Base-by-base conservation (phyloP, 2,888 invertebrate genomes). In the Norana najaformis region DNA sequence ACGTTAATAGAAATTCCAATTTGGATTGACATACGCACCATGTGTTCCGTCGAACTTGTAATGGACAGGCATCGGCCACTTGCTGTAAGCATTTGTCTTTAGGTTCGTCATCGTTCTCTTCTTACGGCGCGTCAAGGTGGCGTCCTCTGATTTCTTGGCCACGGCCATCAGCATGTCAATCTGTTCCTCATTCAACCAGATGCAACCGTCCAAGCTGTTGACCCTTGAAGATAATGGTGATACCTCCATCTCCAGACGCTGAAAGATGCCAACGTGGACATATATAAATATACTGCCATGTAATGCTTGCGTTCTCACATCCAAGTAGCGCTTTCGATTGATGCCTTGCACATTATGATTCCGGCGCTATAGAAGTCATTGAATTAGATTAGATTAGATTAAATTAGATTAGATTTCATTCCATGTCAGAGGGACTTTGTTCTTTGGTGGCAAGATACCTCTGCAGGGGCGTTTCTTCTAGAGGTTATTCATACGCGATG, bases 41-140 rank as follows among this genome's bases (percentile, higher is more conserved):
- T 88, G 88, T n/a, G 38, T 38, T 88, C 91, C 91, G 39, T 91
- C 90, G 37, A 91, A 91, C 69, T 91, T 91, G 89, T 90, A 91
- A n/a, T n/a, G 34, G 23, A 91, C 85, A 14, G 91, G 90, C n/a
- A 88, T 35, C 23, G 34, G 47, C 90, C 90, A 90, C 47, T 88
- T 90, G 53, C 38, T 35, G 47, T 41, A 35, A 8, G 89, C 41
- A 39, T n/a, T 36, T 4, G 30, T 41, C 41, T 53, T 37, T 41
- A 90, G 89, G 41, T 90, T 83, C 35, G 35, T 88, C 39, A 88
- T 35, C 30, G 35, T 88, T 41, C 88, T 88, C 88, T 88, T 88
- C 39, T 39, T 37, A 39, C 88, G 38, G 30, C 88, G 23, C 38
- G 18, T 88, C 41, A 35, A 37, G 0, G 20, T 41, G 83, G 88